Evolutionary conservation across 2,797 vertebrate genomes (phyloP).

Genomic region (Periophthalmus magnuspinnatus): DNA sequence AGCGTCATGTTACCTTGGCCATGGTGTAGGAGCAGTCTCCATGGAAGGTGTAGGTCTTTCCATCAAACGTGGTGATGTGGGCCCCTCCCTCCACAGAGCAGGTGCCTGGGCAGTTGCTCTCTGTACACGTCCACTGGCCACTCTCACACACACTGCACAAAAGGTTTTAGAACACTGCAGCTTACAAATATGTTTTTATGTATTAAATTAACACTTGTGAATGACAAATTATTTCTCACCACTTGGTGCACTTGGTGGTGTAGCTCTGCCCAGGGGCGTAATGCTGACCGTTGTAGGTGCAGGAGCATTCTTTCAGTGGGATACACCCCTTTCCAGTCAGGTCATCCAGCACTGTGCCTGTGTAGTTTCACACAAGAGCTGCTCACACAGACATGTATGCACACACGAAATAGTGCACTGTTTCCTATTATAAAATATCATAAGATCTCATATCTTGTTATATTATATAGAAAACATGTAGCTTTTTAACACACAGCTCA

Average conservation of each 20-base stretch:
- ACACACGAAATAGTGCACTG: background rate
- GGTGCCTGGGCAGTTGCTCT: slow-evolving; percentile 73
- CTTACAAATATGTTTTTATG: background rate
- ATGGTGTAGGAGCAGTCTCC: slow-evolving; percentile 83
- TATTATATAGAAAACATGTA: too few species aligned
- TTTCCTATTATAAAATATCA: too few species aligned
- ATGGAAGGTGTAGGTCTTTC: slow-evolving; percentile 80
- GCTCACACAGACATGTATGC: background rate
- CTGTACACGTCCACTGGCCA: slow-evolving; percentile 77
- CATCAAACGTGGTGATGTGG: slow-evolving; percentile 79
- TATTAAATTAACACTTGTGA: background rate
- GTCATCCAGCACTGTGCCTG: slow-evolving; percentile 73
- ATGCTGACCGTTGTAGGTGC: slow-evolving; percentile 59
- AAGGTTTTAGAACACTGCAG: background rate
- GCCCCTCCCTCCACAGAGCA: slow-evolving; percentile 81
- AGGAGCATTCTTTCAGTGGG: slow-evolving; percentile 56
- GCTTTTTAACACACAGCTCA: too few species aligned
- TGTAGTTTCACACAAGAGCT: background rate
- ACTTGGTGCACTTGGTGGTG: slow-evolving; percentile 62
- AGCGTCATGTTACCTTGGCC: slow-evolving; percentile 44
- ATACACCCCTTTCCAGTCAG: slow-evolving; percentile 62
- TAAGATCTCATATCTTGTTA: too few species aligned
- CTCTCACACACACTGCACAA: slow-evolving; percentile 59
- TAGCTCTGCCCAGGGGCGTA: slow-evolving; percentile 62
- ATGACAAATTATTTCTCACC: slow-evolving; percentile 40